Conservation (phyloP, 2,113 vertebrate species). For the Triplophysa siluroides region DNA sequence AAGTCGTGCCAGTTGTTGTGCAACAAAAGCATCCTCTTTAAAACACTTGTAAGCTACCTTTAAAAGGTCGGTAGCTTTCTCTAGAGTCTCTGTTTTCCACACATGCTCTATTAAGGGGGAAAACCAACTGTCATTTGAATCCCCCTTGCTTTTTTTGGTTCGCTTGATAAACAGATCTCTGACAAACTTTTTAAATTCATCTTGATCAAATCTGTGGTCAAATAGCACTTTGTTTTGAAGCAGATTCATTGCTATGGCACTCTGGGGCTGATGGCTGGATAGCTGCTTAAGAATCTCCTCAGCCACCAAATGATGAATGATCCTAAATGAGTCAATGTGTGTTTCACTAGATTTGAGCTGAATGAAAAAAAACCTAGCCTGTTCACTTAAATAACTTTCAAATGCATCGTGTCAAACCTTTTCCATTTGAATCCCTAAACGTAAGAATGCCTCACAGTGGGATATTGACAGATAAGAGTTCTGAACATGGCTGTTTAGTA, state of each 20-base stretch:
- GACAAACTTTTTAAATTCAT: constrained; percentile 72
- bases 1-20: constrained; percentile 81
- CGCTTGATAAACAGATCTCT: constrained; percentile 77
- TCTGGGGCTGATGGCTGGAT: constrained; percentile 67
- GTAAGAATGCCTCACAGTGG: constrained; percentile 79
- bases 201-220: constrained; percentile 76
- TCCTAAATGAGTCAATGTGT: constrained; percentile 72
- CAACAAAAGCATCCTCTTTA: constrained; percentile 75
- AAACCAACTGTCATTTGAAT: constrained; percentile 73
- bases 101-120: constrained; percentile 80
- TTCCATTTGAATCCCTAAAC: constrained; percentile 45
- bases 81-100: constrained; percentile 58
- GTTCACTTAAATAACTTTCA: constrained; percentile 69
- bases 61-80: constrained; percentile 74
- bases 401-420: constrained; percentile 63
- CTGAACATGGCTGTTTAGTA: constrained; percentile 81
- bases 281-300: constrained; percentile 81
- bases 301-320: constrained; percentile 82
- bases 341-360: constrained; percentile 75
- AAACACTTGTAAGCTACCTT: constrained; percentile 69
- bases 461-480: constrained; percentile 81
- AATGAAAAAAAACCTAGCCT: constrained; percentile 77
- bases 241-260: constrained; percentile 72
- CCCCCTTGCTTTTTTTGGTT: constrained; percentile 74
- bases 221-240: constrained; percentile 72